These are phyloP conservation scores for Lasiommata megera DNA, from an alignment of 2,888 invertebrate genomes.

Conservation along the genomic window DNA sequence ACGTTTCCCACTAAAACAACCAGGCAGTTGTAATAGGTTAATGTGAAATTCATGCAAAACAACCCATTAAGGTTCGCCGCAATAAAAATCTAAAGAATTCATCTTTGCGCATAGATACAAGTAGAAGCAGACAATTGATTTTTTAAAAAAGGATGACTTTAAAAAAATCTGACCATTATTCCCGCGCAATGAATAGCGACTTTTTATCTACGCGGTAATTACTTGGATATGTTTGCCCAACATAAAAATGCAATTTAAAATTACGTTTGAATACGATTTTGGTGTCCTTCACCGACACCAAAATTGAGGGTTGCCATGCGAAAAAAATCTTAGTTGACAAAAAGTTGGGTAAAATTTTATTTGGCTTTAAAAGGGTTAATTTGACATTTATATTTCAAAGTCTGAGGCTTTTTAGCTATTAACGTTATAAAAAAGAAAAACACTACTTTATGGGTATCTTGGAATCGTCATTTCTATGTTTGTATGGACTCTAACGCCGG, in stretches of 20 bases:
- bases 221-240: constrained; percentile 54
- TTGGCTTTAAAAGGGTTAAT: neutral
- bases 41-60: neutral
- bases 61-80: constrained; percentile 28
- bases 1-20: too few species aligned
- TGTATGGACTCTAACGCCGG: too few species aligned
- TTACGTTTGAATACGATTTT: constrained; percentile 10
- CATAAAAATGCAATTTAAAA: constrained; percentile 41
- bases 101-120: constrained; percentile 4
- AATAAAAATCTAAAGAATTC: constrained; percentile 35
- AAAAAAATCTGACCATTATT: constrained; percentile 26
- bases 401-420: too few species aligned
- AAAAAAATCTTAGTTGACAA: constrained; percentile 13
- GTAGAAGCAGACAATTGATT: constrained; percentile 31
- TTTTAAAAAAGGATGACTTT: constrained; percentile 24
- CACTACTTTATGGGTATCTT: too few species aligned
- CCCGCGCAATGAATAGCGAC: constrained; percentile 12
- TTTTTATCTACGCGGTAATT: constrained; percentile 40
- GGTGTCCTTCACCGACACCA: constrained; percentile 5
- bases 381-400: neutral
- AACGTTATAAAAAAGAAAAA: too few species aligned
- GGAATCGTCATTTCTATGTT: too few species aligned
- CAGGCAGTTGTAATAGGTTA: neutral
- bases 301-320: constrained; percentile 5
- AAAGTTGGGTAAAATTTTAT: neutral